Conservation (phyloP, 2,888 invertebrate genomes). For the Sarcophaga caerulescens region DNA sequence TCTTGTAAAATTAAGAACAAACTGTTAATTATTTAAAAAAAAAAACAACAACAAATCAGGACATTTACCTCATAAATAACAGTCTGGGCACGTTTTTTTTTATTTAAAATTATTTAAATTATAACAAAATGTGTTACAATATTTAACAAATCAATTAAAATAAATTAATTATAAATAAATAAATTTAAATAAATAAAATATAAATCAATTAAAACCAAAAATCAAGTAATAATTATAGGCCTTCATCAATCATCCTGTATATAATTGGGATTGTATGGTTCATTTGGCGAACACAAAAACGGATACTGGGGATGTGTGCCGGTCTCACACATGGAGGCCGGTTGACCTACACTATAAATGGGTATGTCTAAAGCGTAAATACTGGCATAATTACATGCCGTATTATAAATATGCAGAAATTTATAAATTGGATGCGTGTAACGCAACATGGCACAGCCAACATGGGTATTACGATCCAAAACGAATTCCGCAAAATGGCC, state of each 20-base stretch:
- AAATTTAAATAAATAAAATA: not conserved
- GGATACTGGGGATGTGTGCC: slow-evolving; percentile 76
- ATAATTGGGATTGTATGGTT: slow-evolving; percentile 79
- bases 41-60: not conserved
- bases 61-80: slow-evolving; percentile 25
- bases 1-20: not conserved
- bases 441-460: slow-evolving; percentile 79
- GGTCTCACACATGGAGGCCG: slow-evolving; percentile 77
- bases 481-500: slow-evolving; percentile 80
- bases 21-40: not conserved
- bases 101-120: not conserved
- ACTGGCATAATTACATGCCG: slow-evolving; percentile 79
- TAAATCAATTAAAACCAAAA: not conserved
- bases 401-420: slow-evolving; percentile 77
- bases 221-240: not conserved
- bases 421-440: slow-evolving; percentile 76
- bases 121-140: slow-evolving; percentile 2
- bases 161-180: not conserved
- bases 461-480: slow-evolving; percentile 79
- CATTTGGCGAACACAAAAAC: slow-evolving; percentile 76
- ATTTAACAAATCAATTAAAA: slow-evolving; percentile 12
- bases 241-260: not conserved
- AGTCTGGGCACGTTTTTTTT: slow-evolving; percentile 7
- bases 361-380: slow-evolving; percentile 77
- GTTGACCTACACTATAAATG: slow-evolving; percentile 76